Percentiles rank a stretch among this genome's conserved stretches.
phyloP scores from a whole-genome alignment of 2,113 vertebrate genomes.

The Euleptes europaea region DNA sequence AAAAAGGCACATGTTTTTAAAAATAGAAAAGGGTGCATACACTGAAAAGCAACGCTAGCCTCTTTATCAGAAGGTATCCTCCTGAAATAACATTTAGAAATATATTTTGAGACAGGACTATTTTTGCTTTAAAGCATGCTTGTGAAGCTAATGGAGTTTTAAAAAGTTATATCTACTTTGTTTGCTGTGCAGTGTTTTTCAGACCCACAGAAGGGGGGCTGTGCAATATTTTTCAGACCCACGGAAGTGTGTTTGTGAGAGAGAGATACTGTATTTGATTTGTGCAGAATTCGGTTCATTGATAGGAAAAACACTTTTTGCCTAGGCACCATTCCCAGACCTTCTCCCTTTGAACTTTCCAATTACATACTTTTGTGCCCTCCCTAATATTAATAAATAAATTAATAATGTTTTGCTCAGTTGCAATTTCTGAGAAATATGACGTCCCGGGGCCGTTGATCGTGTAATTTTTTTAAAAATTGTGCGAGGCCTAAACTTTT shows the following conservation, averaged over 20 bases:
- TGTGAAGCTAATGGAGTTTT: not conserved
- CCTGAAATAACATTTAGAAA: not conserved
- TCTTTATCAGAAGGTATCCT: not conserved
- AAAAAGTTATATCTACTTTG: not conserved
- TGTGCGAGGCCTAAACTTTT: slow-evolving; percentile 18
- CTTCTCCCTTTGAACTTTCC: fast-evolving
- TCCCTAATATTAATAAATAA: not conserved
- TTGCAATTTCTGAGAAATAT: slow-evolving; percentile 2
- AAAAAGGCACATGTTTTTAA: fast-evolving
- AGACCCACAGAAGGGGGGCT: not conserved
- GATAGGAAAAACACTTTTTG: not conserved
- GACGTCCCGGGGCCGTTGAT: not conserved
- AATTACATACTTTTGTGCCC: not conserved
- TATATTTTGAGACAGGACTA: not conserved
- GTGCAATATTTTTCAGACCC: not conserved
- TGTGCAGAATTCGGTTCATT: not conserved
- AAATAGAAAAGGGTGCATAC: not conserved
- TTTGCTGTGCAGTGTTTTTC: not conserved
- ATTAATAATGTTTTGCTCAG: not conserved
- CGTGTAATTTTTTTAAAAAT: not conserved
- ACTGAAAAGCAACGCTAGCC: not conserved
- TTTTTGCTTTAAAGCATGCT: not conserved
- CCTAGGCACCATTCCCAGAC: not conserved
- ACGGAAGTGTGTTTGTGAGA: not conserved
- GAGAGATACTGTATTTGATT: too few species aligned